Base-by-base conservation (phyloP, 2,797 vertebrate species). In the Platalea minor region DNA sequence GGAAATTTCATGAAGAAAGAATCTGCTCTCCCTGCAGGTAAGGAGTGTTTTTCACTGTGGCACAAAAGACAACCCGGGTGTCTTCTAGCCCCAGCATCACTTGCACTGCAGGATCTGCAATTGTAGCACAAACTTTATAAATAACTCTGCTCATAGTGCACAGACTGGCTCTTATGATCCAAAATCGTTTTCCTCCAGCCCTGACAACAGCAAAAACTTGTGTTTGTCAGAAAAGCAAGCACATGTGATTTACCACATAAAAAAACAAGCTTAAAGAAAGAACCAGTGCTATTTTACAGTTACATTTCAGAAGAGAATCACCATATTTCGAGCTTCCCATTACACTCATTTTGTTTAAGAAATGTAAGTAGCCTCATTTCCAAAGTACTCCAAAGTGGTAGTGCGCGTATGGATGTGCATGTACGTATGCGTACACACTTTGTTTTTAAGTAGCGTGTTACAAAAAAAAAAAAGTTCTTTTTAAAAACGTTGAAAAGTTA, bases 401-500 rank as follows among this genome's bases (percentile, higher is more conserved):
- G 10, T 7, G 29, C 1, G 1, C 3, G 0, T 8, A 63, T 4
- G 19, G 51, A n/a, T 51, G 28, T 3, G 16, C 13, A 64, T 1
- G 1, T 31, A 59, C 1, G 0, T 1, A 64, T 2, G 17, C 46
- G 19, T 15, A 15, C 12, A 31, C 10, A 24, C 6, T 17, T 57
- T 29, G 33, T 9, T 51, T 79, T 91, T 82, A 93, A 94, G 57
- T n/a, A 81, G 69, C 1, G 5, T 24, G 18, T 76, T 82, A 45
- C 4, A 85, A 82, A 51, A 35, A 70, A 48, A 48, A n/a, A 15
- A 13, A 56, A 13, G 12, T 60, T 92, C 2, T 60, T 91, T 48
- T 74, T 18, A 84, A 92, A 95, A 95, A 94, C 33, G 61, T 65
- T 82, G 61, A 43, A 67, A 91, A 90, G 13, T 95, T 93, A 85